Evolutionary conservation across 2,797 vertebrate genomes (phyloP).

Genomic region (Anas bahamensis): DNA sequence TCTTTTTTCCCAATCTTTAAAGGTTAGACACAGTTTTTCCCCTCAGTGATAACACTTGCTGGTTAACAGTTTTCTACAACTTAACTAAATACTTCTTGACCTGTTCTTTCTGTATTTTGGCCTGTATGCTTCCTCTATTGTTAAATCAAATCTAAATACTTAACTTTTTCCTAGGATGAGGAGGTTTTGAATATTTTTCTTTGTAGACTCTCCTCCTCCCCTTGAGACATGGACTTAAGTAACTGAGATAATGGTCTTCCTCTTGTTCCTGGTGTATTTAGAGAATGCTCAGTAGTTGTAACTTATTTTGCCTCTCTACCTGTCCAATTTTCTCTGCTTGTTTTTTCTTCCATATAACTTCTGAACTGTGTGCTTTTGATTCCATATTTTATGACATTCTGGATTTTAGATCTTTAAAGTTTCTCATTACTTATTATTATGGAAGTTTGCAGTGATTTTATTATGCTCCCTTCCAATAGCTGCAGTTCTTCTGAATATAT

Average conservation of each 20-base stretch:
- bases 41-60: background rate
- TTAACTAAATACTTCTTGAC: slow-evolving; percentile 3
- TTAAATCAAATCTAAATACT: background rate
- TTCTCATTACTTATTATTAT: background rate
- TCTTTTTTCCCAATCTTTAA: background rate
- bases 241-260: background rate
- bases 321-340: background rate
- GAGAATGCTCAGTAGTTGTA: background rate
- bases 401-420: background rate
- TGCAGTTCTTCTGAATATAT: background rate
- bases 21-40: background rate
- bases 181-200: background rate
- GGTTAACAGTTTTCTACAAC: background rate
- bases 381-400: background rate
- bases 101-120: slow-evolving; percentile 11
- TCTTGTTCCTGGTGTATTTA: background rate
- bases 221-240: slow-evolving; percentile 19
- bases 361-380: background rate
- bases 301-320: background rate
- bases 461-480: background rate
- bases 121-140: background rate
- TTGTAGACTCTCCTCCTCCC: background rate
- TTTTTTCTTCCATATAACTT: background rate
- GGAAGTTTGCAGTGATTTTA: background rate
- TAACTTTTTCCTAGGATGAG: background rate